Evolutionary conservation across 2,797 vertebrate genomes (phyloP).

Genomic region (Chaunax sp.): DNA sequence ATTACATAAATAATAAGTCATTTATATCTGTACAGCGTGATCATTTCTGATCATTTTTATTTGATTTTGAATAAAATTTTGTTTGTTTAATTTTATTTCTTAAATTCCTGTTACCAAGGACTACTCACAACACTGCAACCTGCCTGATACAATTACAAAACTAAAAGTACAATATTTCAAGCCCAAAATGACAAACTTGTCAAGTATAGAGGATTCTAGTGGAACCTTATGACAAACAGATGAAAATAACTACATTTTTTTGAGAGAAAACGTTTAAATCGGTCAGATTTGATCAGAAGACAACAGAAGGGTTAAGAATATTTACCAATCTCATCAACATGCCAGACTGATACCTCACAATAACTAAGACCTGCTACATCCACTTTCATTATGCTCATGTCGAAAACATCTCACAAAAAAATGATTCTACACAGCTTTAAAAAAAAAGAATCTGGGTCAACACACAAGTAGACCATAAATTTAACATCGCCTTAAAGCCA

Average conservation of each 20-base stretch:
- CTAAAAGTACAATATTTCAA: slow-evolving; percentile 20
- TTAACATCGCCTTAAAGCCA: background rate
- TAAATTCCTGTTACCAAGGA: background rate
- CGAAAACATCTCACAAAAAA: slow-evolving; percentile 1
- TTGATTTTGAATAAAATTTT: background rate
- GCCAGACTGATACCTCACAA: no score
- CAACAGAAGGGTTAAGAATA: no score
- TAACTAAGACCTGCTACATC: background rate
- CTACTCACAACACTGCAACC: background rate
- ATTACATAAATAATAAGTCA: no score
- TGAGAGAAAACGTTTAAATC: no score
- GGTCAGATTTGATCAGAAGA: no score
- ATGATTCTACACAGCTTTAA: slow-evolving; percentile 12
- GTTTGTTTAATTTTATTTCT: background rate
- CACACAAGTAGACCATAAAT: background rate
- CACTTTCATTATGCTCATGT: slow-evolving; percentile 15
- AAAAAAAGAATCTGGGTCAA: background rate
- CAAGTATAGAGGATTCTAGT: background rate
- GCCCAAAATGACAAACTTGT: background rate
- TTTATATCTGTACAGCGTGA: background rate
- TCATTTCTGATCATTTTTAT: background rate
- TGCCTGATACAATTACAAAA: slow-evolving; percentile 3
- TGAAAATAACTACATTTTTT: no score
- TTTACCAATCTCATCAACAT: no score
- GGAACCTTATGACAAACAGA: no score